phyloP scores from a whole-genome alignment of 1,140 invertebrate genomes.

The Trigoniulus corallinus region DNA sequence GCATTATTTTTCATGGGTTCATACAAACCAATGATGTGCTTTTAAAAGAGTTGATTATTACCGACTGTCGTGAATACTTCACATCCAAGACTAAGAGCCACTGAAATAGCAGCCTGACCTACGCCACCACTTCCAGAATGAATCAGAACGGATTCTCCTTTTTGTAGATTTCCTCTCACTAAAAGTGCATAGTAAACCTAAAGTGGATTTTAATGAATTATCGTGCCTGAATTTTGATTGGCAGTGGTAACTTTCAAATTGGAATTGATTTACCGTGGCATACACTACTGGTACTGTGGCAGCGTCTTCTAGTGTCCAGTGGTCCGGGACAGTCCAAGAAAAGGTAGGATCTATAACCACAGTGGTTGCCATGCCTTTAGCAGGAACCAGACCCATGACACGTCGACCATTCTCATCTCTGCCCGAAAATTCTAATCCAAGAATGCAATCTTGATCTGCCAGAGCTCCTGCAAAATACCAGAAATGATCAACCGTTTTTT shows the following conservation, averaged over 20 bases:
- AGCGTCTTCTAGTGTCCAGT: conserved; percentile 80
- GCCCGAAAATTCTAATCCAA: conserved; percentile 88
- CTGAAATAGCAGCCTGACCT: conserved; percentile 84
- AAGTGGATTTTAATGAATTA: too few relatives aligned
- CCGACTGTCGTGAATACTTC: conserved; percentile 69
- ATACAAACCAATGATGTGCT: too few relatives aligned
- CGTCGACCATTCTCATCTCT: conserved; percentile 49
- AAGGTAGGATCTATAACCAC: conserved; percentile 67
- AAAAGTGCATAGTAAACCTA: conserved; percentile 73
- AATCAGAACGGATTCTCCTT: conserved; percentile 72
- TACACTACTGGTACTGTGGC: conserved; percentile 91
- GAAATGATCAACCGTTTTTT: conserved; percentile 16
- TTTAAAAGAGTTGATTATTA: neutral
- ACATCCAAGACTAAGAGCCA: conserved; percentile 71
- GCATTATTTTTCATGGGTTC: too few relatives aligned
- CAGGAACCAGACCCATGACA: conserved; percentile 85
- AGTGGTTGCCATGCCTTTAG: conserved; percentile 73
- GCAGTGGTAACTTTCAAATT: too few relatives aligned
- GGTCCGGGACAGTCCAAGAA: conserved; percentile 74
- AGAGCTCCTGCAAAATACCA: too few relatives aligned
- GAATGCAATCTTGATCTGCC: conserved; percentile 68
- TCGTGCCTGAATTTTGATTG: too few relatives aligned
- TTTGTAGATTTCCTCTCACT: conserved; percentile 61
- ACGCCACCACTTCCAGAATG: conserved; percentile 93
- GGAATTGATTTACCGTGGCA: conserved; percentile 70